phyloP scores from a whole-genome alignment of 2,113 vertebrate species.

The Podarcis cretensis region DNA sequence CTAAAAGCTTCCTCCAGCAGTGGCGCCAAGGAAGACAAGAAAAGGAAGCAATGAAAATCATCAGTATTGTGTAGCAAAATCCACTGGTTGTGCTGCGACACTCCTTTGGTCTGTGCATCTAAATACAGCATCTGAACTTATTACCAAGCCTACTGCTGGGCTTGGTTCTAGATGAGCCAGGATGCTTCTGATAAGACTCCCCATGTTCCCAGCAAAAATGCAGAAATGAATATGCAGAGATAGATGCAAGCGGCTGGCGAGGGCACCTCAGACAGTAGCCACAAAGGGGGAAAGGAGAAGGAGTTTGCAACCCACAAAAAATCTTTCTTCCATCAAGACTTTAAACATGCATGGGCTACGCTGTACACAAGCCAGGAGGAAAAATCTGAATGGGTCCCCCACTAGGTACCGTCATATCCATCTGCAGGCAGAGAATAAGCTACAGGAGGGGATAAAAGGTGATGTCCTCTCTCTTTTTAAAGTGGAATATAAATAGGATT shows the following conservation, averaged over 20 bases:
- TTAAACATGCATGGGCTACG: neutral
- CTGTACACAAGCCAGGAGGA: neutral
- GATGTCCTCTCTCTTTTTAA: neutral
- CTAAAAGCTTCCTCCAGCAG: constrained; percentile 47
- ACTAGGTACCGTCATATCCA: neutral
- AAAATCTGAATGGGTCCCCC: neutral
- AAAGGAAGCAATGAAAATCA: constrained; percentile 46
- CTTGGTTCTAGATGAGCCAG: constrained; percentile 37
- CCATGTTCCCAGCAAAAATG: rapidly evolving
- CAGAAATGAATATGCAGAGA: neutral
- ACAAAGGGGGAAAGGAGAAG: constrained; percentile 2
- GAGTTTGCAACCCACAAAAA: constrained; percentile 1
- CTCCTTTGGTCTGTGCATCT: constrained; percentile 59
- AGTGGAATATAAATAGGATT: neutral
- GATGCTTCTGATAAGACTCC: constrained; percentile 32
- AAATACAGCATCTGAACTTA: constrained; percentile 73
- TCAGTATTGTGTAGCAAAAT: constrained; percentile 61
- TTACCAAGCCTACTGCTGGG: constrained; percentile 53
- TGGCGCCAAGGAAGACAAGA: constrained; percentile 51
- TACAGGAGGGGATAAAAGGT: neutral
- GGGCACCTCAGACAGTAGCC: constrained; percentile 1
- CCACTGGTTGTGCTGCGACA: constrained; percentile 41
- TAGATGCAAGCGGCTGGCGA: neutral
- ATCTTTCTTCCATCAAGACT: neutral
- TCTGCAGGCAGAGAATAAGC: constrained; percentile 11